Percentiles rank a stretch among this genome's conserved stretches.
Evolutionary conservation across 1,140 invertebrate species (phyloP).

Genomic region (Agraylea sexmaculata): DNA sequence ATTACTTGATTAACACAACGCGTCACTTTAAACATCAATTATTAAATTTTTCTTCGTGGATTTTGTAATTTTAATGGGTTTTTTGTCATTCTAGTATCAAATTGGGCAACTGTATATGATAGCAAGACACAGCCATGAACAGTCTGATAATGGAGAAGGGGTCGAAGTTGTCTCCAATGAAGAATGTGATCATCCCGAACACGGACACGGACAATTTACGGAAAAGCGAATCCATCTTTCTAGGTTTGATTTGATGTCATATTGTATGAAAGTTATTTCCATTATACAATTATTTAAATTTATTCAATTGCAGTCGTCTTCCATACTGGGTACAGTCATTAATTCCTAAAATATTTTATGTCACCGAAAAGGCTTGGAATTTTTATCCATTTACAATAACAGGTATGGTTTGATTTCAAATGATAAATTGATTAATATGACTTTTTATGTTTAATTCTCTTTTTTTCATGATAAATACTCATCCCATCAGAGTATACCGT

Average conservation of each 20-base stretch:
- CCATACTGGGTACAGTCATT: slow-evolving; percentile 82
- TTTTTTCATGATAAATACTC: slow-evolving; percentile 24
- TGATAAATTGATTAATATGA: slow-evolving; percentile 9
- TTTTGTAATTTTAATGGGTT: slow-evolving; percentile 5
- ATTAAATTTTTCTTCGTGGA: slow-evolving; percentile 1
- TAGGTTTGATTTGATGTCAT: slow-evolving; percentile 43
- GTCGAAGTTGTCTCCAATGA: slow-evolving; percentile 82
- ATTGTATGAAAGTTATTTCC: slow-evolving; percentile 4
- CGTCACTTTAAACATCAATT: slow-evolving; percentile 1
- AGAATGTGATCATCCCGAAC: slow-evolving; percentile 61
- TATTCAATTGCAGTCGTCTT: slow-evolving; percentile 54
- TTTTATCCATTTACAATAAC: slow-evolving; percentile 89
- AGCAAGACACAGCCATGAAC: slow-evolving; percentile 81
- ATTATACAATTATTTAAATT: slow-evolving; percentile 2
- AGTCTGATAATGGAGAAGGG: slow-evolving; percentile 81
- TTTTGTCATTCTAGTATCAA: slow-evolving; percentile 56
- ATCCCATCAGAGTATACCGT: slow-evolving; percentile 48
- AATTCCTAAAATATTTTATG: slow-evolving; percentile 82
- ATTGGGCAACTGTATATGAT: slow-evolving; percentile 93
- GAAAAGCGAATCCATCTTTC: slow-evolving; percentile 87
- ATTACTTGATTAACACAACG: slow-evolving; percentile 3
- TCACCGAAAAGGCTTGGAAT: slow-evolving; percentile 91
- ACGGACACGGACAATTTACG: slow-evolving; percentile 80
- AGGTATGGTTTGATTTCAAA: slow-evolving; percentile 40
- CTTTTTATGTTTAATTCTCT: slow-evolving; percentile 16